Evolutionary conservation across 2,888 invertebrate genomes (phyloP), one percentile per base, ranked within the genome.

Genomic region (Luperina testacea): DNA sequence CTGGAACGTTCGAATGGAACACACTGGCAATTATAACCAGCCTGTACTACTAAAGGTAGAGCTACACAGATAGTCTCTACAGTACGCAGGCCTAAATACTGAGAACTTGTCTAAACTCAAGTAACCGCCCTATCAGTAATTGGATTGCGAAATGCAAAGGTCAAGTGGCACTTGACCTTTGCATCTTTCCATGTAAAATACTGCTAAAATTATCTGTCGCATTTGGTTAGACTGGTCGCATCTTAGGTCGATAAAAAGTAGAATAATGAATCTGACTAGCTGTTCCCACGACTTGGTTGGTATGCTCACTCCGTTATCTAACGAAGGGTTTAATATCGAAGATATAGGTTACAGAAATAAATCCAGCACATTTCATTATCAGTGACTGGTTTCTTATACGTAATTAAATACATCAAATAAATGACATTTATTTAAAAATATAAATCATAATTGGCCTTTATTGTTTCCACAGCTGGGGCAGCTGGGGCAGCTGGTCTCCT

Each of bases 41-140:
- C n/a, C n/a, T n/a, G n/a, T n/a, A n/a, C n/a, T n/a, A n/a, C n/a
- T n/a, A n/a, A n/a, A n/a, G n/a, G n/a, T n/a, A n/a, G n/a, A n/a
- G n/a, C n/a, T n/a, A n/a, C n/a, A n/a, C n/a, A n/a, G n/a, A n/a
- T n/a, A n/a, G n/a, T n/a, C n/a, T n/a, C n/a, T n/a, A n/a, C n/a
- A n/a, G n/a, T n/a, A 32, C 24, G 17, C 9, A 15, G 76, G 42
- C 6, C 5, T n/a, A 53, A 61, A 51, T 11, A 45, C 42, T n/a
- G 69, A 61, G 15, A 61, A 27, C 51, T 70, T 70, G 24, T 69
- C 42, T 42, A 32, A n/a, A n/a, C 27, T 69, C 42, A 51, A 61
- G 78, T 61, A n/a, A 77, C 42, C 27, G 24, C 48, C 48, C 27
- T 65, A n/a, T 69, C 78, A 64, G 71, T 72, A 79, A 80, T 72